Evolutionary conservation across 2,113 vertebrate genomes (phyloP).

Genomic region (Chrysochloris asiatica): DNA sequence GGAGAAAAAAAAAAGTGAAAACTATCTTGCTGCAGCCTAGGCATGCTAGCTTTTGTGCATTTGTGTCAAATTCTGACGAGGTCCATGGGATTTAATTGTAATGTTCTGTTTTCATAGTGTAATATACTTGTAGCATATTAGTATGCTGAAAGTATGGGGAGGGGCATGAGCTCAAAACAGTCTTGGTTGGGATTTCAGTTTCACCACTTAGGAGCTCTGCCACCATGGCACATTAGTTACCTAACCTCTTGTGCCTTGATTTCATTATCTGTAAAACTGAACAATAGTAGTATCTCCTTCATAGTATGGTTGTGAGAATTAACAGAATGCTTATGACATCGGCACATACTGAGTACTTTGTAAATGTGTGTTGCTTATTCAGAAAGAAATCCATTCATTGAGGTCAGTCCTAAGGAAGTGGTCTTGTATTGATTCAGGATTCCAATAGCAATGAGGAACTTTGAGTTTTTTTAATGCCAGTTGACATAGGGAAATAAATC

Average conservation of each 20-base stretch:
- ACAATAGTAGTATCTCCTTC: not conserved
- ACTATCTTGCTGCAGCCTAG: not conserved
- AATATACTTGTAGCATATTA: not conserved
- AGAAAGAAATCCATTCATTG: not conserved
- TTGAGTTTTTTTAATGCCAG: not conserved
- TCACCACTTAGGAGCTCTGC: not conserved
- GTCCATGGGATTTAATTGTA: fast-evolving
- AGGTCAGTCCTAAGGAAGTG: not conserved
- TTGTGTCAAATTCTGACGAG: not conserved
- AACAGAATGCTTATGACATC: not conserved
- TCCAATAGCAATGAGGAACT: not conserved
- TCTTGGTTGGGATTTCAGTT: not conserved
- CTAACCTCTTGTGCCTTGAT: not conserved
- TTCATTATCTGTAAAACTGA: not conserved
- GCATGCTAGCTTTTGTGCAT: not conserved
- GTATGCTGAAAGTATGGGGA: too few species aligned
- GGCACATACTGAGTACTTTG: not conserved
- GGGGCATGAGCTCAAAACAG: not conserved
- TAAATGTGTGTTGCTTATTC: not conserved
- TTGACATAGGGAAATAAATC: not conserved
- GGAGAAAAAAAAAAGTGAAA: not conserved
- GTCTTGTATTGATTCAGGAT: not conserved
- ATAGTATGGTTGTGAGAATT: not conserved
- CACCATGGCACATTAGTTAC: not conserved
- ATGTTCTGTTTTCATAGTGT: not conserved